A percentile compares a stretch with the other conserved stretches of the same genome.
Conservation (phyloP, 2,888 invertebrate species). For the Eilema depressum region DNA sequence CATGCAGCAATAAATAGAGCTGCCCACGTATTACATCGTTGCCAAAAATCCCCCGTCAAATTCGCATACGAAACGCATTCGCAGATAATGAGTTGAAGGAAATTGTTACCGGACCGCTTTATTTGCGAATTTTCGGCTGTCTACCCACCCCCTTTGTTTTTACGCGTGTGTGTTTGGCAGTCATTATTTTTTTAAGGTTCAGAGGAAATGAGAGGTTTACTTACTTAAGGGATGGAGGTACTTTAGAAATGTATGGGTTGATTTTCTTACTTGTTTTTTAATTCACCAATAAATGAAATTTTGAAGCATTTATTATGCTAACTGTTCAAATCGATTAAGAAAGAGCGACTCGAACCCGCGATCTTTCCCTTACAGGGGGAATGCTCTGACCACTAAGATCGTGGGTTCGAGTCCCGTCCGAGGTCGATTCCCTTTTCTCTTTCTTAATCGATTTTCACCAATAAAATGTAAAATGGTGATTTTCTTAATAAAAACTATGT, state of each 20-base stretch:
- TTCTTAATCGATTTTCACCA: too few relatives aligned
- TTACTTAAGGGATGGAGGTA: slow-evolving; percentile 36
- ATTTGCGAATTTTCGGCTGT: slow-evolving; percentile 78
- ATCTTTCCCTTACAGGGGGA: too few relatives aligned
- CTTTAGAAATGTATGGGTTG: neutral
- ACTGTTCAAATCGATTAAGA: too few relatives aligned
- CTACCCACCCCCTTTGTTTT: slow-evolving; percentile 71
- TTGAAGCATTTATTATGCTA: too few relatives aligned
- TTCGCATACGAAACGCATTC: slow-evolving; percentile 59
- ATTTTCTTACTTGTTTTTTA: neutral
- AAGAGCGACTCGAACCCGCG: too few relatives aligned
- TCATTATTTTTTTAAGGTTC: slow-evolving; percentile 77
- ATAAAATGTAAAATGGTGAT: too few relatives aligned
- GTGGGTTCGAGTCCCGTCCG: too few relatives aligned
- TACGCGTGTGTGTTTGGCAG: slow-evolving; percentile 74
- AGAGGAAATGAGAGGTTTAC: slow-evolving; percentile 72
- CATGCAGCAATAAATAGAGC: slow-evolving; percentile 26
- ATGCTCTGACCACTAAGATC: too few relatives aligned
- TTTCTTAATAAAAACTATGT: too few relatives aligned
- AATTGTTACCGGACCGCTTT: slow-evolving; percentile 75
- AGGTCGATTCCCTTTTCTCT: too few relatives aligned
- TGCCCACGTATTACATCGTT: slow-evolving; percentile 33
- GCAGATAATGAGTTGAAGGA: slow-evolving; percentile 75
- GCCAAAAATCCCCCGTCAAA: slow-evolving; percentile 52
- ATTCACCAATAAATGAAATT: neutral